Evolutionary conservation across 2,888 invertebrate species (phyloP).

Genomic region (Synanthedon tipuliformis): DNA sequence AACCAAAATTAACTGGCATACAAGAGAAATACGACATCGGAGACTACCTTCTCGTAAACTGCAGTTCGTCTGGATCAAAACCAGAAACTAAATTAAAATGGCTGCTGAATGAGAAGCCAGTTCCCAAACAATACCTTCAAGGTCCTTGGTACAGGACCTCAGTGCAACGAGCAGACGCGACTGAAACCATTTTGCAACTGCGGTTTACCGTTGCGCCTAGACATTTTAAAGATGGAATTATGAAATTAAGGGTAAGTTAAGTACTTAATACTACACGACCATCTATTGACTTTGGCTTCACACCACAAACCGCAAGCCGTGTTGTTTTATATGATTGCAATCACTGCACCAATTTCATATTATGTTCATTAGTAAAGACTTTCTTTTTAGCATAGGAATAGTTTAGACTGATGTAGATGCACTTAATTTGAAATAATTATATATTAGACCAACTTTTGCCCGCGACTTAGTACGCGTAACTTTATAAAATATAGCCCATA

Average conservation of each 20-base stretch:
- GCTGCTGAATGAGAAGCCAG: constrained; percentile 83
- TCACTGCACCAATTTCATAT: too few relatives aligned
- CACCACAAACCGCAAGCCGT: too few relatives aligned
- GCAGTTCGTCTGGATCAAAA: constrained; percentile 81
- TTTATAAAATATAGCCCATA: too few relatives aligned
- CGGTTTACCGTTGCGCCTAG: constrained; percentile 78
- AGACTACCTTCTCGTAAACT: constrained; percentile 81
- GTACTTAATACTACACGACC: constrained; percentile 12
- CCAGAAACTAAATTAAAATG: constrained; percentile 84
- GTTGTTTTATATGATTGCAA: too few relatives aligned
- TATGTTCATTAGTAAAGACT: too few relatives aligned
- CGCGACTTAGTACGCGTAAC: too few relatives aligned
- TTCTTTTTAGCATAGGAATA: too few relatives aligned
- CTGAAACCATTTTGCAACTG: constrained; percentile 79
- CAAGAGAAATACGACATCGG: constrained; percentile 80
- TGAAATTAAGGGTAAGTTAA: constrained; percentile 79
- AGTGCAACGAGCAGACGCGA: constrained; percentile 66
- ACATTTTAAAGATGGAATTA: constrained; percentile 82
- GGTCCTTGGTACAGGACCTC: constrained; percentile 64
- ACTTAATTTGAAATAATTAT: too few relatives aligned
- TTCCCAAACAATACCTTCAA: constrained; percentile 52
- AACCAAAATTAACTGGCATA: constrained; percentile 83
- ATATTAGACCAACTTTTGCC: too few relatives aligned
- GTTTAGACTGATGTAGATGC: too few relatives aligned
- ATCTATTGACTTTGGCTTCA: too few relatives aligned